Base-by-base conservation (phyloP, 2,888 invertebrate genomes). In the Heliconius cydno region DNA sequence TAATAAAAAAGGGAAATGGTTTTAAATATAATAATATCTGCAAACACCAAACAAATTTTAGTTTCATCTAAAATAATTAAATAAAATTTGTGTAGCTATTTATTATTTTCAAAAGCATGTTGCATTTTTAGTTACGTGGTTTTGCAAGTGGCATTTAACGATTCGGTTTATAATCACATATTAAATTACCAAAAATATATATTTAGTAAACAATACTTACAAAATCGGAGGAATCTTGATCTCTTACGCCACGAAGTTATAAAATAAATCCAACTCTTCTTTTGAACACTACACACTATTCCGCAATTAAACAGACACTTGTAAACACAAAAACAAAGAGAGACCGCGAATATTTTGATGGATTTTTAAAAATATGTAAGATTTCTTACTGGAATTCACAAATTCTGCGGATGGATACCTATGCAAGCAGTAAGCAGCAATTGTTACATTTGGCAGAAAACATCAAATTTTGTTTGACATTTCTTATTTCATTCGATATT, bases 181-280 rank as follows among this genome's bases (percentile, higher is more conserved):
- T 15, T 70, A 28, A 70, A 70, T 70, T 25, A 46, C 12, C 15
- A 25, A 15, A 70, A 41, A 70, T 25, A 68, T 41, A 13, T 34
- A 25, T 10, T 67, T 67, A 34, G 9, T 28, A 80, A 81, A 80
- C 57, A 80, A 79, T 82, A 85, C 84, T 80, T 77, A 85, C 85
- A 78, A 76, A 81, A 83, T 81, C 79, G 78, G 81, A 82, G 77
- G 80, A 83, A 85, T 84, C 46, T 79, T 85, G 83, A 81, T 73
- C 76, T 79, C 63, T 76, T 77, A 77, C 70, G 70, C 67, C 80
- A 78, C 80, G 78, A 79, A 71, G 75, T 75, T 70, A 63, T 60
- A 70, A 78, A 77, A 79, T 28, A 73, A 60, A 65, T 74, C 70
- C 78, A 80, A 76, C 19, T 52, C 10, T 52, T 70, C n/a, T 25